A percentile compares a stretch with the other conserved stretches of the same genome.
Conservation (phyloP, 2,797 vertebrate genomes). For the Scleropages formosus region DNA sequence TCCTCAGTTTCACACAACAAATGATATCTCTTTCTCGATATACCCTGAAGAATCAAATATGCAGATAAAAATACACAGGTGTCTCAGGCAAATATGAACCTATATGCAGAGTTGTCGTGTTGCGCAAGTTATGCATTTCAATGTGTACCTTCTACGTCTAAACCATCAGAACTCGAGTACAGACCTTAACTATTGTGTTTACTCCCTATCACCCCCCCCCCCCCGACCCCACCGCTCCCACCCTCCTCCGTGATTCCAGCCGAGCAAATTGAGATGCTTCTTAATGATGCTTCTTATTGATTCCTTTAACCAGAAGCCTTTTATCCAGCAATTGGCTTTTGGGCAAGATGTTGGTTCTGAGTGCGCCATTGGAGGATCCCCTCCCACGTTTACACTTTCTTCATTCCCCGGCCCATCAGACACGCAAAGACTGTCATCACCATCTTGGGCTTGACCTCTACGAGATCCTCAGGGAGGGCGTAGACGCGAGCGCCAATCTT, state of each 20-base stretch:
- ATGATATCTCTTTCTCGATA: constrained; percentile 50
- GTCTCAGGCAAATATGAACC: constrained; percentile 51
- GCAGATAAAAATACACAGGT: constrained; percentile 55
- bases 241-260: constrained; percentile 48
- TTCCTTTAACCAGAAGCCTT: constrained; percentile 68
- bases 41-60: constrained; percentile 48
- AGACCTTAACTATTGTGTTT: constrained; percentile 47
- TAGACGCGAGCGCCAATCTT: constrained; percentile 93
- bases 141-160: constrained; percentile 41
- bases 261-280: constrained; percentile 59
- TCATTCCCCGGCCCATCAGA: constrained; percentile 95
- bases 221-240: constrained; percentile 16
- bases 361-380: constrained; percentile 35
- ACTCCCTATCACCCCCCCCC: constrained; percentile 33
- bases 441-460: constrained; percentile 95
- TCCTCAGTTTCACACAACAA: constrained; percentile 42
- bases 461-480: constrained; percentile 90
- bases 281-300: constrained; percentile 55
- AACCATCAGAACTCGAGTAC: constrained; percentile 37
- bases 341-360: constrained; percentile 35
- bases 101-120: constrained; percentile 45
- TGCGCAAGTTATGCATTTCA: constrained; percentile 62
- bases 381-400: constrained; percentile 70
- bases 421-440: constrained; percentile 98
- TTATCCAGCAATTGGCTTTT: constrained; percentile 64